A percentile compares a stretch with the other conserved stretches of the same genome.
Conservation (phyloP, 1,140 invertebrate genomes). For the Venustaconcha ellipsiformis region DNA sequence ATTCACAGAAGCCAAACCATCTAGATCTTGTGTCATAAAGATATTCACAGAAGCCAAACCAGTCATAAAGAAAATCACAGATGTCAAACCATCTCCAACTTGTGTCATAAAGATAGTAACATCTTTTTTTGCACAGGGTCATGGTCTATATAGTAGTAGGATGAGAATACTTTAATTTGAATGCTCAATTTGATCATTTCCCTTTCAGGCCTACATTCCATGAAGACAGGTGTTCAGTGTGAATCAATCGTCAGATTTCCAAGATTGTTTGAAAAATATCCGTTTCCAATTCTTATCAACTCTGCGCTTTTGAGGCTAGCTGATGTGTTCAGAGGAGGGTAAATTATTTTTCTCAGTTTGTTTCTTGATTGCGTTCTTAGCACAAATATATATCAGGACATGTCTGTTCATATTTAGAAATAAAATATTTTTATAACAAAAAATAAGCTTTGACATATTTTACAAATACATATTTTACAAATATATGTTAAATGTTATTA, state of each 20-base stretch:
- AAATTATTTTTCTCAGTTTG: slow-evolving; percentile 49
- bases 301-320: slow-evolving; percentile 94
- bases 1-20: no score
- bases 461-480: no score
- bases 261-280: slow-evolving; percentile 94
- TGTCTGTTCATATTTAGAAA: not conserved
- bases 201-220: slow-evolving; percentile 83
- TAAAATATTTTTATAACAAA: no score
- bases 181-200: slow-evolving; percentile 24
- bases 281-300: slow-evolving; percentile 97
- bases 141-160: not conserved
- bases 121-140: no score
- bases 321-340: slow-evolving; percentile 93
- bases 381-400: not conserved
- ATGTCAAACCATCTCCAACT: no score
- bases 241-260: slow-evolving; percentile 97
- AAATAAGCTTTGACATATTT: no score
- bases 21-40: no score
- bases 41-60: no score
- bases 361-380: not conserved
- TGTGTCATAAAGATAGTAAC: no score
- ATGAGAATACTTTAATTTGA: slow-evolving; percentile 6
- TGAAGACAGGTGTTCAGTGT: slow-evolving; percentile 93
- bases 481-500: no score
- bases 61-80: no score